Evolutionary conservation across 1,140 invertebrate species (phyloP), one percentile per base, ranked within the genome.

Genomic region (Drosophila kurseongensis): DNA sequence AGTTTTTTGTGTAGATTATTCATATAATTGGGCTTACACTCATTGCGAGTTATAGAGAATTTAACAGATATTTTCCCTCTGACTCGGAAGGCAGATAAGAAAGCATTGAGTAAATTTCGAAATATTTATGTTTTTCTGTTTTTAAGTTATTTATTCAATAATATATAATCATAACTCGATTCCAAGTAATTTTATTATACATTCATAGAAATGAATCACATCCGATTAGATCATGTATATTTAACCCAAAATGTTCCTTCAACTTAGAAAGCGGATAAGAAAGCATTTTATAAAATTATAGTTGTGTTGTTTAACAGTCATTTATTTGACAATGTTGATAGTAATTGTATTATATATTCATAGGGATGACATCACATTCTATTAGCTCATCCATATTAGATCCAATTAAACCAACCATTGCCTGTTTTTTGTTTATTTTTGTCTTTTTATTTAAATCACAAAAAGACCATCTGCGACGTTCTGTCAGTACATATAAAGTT

Each of bases 11-110:
- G 32, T 10, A 29, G 23, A 40, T 56, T 68, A 55, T 23, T 23
- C 2, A 9, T 38, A 38, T 54, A 68, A 69, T 47, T 67, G 40
- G 27, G 23, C 40, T 68, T 55, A 38, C 36, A 36, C 45, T 60
- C 10, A 13, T 40, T 12, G 16, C 10, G 7, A 13, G 27, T 60
- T 8, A 56, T 14, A 44, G 35, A 10, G 7, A 38, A 68, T 29
- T 38, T 29, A 35, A 47, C 9, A 41, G 7, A 5, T 6, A 50
- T 32, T 32, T 5, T 23, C 2, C 9, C 10, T 9, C 7, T 0
- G 14, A 27, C 18, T 27, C 23, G 23, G 18, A 23, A 23, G 18
- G 18, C 18, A 1, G 7, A 10, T 40, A 27, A 16, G 7, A n/a
- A n/a, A 16, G 18, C 5, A 12, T 18, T 18, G 8, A 32, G n/a